Base-by-base conservation (phyloP, 2,113 vertebrate genomes). In the Melanerpes aurifrons region DNA sequence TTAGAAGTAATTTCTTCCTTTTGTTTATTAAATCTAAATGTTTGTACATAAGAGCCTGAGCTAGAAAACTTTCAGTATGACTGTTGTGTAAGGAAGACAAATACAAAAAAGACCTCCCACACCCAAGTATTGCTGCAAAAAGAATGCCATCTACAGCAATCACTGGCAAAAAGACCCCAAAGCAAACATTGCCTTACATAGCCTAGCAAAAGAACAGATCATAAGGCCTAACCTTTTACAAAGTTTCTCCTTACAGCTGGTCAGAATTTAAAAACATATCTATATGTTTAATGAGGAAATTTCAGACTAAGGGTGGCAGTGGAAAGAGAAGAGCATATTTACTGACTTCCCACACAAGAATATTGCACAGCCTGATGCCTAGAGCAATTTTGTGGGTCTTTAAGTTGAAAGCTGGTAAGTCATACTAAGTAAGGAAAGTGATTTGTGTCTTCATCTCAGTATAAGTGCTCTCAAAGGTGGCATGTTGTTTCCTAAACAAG, bases 371-470 rank as follows among this genome's bases (percentile, higher is more conserved):
- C n/a, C 50, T 54, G 7, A n/a, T 74, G 61, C 72, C 76, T 69
- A 7, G 35, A 86, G 75, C 40, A 81, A 63, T 87, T 90, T 7
- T 68, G 48, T 57, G 53, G 6, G 29, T 91, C 68, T 93, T 89
- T 74, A 80, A 63, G 10, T 43, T 77, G 72, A 83, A 94, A 93
- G 64, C 29, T 77, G 90, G 3, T 86, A 86, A 89, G 15, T 82
- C 79, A 91, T 61, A 25, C 43, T 89, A 90, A 87, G 81, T 74
- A 59, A 68, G 47, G 24, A 17, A 91, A 71, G 68, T 47, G 68
- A 87, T 86, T 74, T 87, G 64, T 93, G 66, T 47, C 69, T 90
- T 68, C 76, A 61, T 91, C 75, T 94, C 87, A 64, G 79, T 37
- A 20, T 77, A 82, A 94, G 56, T 70, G 82, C 68, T 91, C 92